These are phyloP conservation scores for Columba livia DNA, from an alignment of 2,113 vertebrate species.

Conservation along the genomic window DNA sequence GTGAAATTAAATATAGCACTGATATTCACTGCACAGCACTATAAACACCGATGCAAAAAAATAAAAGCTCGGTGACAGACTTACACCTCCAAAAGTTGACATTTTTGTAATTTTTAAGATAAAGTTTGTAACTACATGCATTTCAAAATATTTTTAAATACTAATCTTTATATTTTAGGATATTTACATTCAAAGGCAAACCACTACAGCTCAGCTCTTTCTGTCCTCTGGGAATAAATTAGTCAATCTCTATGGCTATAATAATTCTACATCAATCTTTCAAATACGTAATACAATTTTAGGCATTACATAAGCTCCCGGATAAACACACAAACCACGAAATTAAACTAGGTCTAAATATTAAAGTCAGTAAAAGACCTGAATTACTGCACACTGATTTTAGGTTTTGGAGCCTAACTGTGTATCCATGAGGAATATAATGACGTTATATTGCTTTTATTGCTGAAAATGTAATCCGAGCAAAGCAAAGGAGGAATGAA, in stretches of 20 bases:
- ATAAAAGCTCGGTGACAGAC: slow-evolving; percentile 9
- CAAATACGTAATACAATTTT: slow-evolving; percentile 63
- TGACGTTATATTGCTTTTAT: slow-evolving; percentile 86
- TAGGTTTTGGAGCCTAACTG: slow-evolving; percentile 73
- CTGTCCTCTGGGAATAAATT: slow-evolving; percentile 82
- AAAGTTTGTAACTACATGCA: slow-evolving; percentile 20
- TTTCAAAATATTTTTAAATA: slow-evolving; percentile 71
- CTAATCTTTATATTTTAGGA: slow-evolving; percentile 59
- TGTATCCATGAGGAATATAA: slow-evolving; percentile 79
- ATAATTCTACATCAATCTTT: slow-evolving; percentile 71
- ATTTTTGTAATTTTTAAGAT: slow-evolving; percentile 45
- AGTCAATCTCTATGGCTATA: slow-evolving; percentile 64
- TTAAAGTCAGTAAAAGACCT: slow-evolving; percentile 60
- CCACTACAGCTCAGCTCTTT: slow-evolving; percentile 68
- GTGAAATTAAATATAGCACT: slow-evolving; percentile 67
- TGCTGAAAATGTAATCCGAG: slow-evolving; percentile 84
- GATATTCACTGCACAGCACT: slow-evolving; percentile 54
- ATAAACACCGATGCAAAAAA: slow-evolving; percentile 34
- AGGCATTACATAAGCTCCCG: slow-evolving; percentile 12
- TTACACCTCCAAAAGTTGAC: slow-evolving; percentile 50
- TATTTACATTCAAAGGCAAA: slow-evolving; percentile 77
- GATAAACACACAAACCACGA: slow-evolving; percentile 63
- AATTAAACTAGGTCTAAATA: slow-evolving; percentile 75
- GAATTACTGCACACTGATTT: slow-evolving; percentile 75
- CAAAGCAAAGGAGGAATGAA: slow-evolving; percentile 86